These are phyloP conservation scores for Mesoclemmys tuberculata DNA, from an alignment of 2,113 vertebrate species.

Conservation along the genomic window DNA sequence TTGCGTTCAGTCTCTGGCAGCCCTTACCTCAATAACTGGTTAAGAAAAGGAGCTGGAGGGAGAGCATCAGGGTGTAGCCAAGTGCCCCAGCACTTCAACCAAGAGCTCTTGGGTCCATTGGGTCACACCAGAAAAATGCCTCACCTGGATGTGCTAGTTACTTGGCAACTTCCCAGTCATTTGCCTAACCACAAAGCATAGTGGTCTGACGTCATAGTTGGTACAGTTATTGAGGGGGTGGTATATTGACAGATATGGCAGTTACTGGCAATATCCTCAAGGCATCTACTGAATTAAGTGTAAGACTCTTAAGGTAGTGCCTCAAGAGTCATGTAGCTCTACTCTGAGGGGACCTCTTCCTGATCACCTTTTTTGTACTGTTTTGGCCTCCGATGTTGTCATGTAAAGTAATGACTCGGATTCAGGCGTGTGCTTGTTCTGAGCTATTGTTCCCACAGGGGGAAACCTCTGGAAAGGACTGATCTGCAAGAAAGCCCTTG, in stretches of 20 bases:
- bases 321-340: no score
- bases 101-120: not conserved
- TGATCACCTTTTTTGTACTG: no score
- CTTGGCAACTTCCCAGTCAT: not conserved
- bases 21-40: not conserved
- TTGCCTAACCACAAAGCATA: not conserved
- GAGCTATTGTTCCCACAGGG: not conserved
- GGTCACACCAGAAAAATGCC: not conserved
- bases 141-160: not conserved
- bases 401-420: not conserved
- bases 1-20: not conserved
- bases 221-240: not conserved
- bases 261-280: no score
- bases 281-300: no score
- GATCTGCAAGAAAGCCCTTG: not conserved
- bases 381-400: no score
- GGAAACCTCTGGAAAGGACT: not conserved
- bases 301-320: no score
- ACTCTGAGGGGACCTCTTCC: no score
- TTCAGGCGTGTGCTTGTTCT: not conserved
- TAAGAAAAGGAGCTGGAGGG: no score
- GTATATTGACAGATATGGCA: not conserved
- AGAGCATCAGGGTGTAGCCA: not conserved
- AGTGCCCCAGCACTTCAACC: not conserved
- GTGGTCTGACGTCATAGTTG: not conserved